A percentile compares a stretch with the other conserved stretches of the same genome.
These are phyloP conservation scores for Plotosus lineatus DNA, from an alignment of 2,113 vertebrate genomes.

Conservation along the genomic window DNA sequence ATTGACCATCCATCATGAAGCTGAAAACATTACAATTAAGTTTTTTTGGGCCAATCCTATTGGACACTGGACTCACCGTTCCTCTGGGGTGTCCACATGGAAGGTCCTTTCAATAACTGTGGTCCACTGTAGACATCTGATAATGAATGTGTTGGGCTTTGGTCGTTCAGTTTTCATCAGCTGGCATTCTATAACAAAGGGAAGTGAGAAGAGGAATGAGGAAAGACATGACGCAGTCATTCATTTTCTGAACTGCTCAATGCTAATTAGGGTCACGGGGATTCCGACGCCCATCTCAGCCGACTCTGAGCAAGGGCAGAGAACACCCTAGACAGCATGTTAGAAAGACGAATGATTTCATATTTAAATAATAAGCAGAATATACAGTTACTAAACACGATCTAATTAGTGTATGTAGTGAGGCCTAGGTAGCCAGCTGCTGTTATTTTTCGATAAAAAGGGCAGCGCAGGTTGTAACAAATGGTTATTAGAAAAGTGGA, in stretches of 20 bases:
- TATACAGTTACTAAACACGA: neutral
- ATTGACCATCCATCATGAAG: too few species aligned
- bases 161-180: slow-evolving; percentile 98
- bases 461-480: slow-evolving; percentile 30
- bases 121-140: slow-evolving; percentile 98
- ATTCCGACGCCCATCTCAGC: too few species aligned
- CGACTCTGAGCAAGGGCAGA: too few species aligned
- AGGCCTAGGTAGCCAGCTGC: slow-evolving; percentile 30
- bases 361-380: neutral
- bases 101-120: slow-evolving; percentile 97
- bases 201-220: neutral
- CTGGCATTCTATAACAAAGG: slow-evolving; percentile 84
- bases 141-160: slow-evolving; percentile 97
- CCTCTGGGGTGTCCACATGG: slow-evolving; percentile 93
- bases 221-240: too few species aligned
- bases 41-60: neutral
- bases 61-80: slow-evolving; percentile 76
- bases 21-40: too few species aligned
- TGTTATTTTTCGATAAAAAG: slow-evolving; percentile 36
- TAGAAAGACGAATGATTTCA: too few species aligned
- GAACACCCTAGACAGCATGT: too few species aligned
- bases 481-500: slow-evolving; percentile 37
- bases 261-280: too few species aligned
- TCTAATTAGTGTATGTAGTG: slow-evolving; percentile 10
- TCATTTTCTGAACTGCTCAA: too few species aligned